Base-by-base conservation (phyloP, 2,888 invertebrate genomes). In the Diarsia brunnea region DNA sequence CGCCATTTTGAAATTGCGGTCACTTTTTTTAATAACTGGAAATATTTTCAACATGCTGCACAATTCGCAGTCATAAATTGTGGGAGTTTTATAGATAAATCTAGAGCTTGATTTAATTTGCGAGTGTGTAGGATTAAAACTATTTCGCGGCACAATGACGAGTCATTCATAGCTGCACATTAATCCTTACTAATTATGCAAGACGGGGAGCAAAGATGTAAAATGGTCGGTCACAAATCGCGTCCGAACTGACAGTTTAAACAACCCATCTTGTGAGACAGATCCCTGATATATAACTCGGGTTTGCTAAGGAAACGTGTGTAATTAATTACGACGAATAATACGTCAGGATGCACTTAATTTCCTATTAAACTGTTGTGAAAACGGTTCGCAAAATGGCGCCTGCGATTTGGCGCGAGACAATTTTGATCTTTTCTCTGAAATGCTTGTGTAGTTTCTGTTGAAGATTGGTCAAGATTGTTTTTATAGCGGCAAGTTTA, bases 141-240 rank as follows among this genome's bases (percentile, higher is more conserved):
- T 93, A 94, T 93, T 93, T 91, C 89, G 90, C 91, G 89, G 90
- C 88, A 91, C 93, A 94, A 94, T 92, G 94, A 93, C 93, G 92
- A 94, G 92, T 95, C 95, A 93, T 93, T 94, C 95, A 95, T 94
- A 94, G 94, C 92, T 88, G 87, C 92, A 90, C 95, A 95, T 96
- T 96, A 96, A 96, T 96, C 94, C 94, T 93, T 91, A 94, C 95
- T 96, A 96, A 96, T 96, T 96, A 96, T 94, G 94, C 95, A 95
- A 95, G 95, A 94, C 94, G 93, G 90, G 93, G 93, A 95, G 95
- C 94, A 94, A 95, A 95, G 95, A 95, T 95, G 94, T 94, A 95
- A 95, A 95, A 95, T 95, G 95, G 93, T 91, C 92, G 94, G 91
- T 91, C 95, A 96, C 96, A 96, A 96, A 96, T 96, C 93, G 94